phyloP scores from a whole-genome alignment of 2,888 invertebrate species.

The Hecatera dysodea region DNA sequence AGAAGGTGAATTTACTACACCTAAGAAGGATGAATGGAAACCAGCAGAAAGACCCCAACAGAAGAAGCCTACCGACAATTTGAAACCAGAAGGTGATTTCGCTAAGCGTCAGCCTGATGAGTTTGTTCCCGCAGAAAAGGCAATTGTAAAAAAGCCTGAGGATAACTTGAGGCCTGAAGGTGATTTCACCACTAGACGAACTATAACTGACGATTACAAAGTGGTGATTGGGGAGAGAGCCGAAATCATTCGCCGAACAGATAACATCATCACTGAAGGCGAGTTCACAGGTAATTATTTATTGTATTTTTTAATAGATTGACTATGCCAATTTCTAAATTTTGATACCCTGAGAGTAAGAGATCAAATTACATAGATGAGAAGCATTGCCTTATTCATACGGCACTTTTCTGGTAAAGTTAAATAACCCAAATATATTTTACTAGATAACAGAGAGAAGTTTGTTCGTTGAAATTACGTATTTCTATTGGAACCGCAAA shows the following conservation, averaged over 20 bases:
- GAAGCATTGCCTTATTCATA: no score
- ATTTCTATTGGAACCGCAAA: no score
- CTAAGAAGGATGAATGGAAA: constrained; percentile 84
- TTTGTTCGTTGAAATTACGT: no score
- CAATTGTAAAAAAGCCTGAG: constrained; percentile 68
- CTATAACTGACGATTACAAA: constrained; percentile 88
- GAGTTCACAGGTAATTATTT: constrained; percentile 91
- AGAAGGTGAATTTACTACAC: constrained; percentile 90
- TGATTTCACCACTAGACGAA: constrained; percentile 90
- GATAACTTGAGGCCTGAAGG: constrained; percentile 84
- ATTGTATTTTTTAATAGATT: no score
- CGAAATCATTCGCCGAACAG: constrained; percentile 92
- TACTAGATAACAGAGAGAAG: no score
- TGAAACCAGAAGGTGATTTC: constrained; percentile 90
- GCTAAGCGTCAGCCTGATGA: constrained; percentile 79
- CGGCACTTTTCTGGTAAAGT: no score
- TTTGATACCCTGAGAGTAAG: no score
- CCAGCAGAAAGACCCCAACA: constrained; percentile 84
- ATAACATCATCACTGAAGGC: constrained; percentile 92
- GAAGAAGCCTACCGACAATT: constrained; percentile 89
- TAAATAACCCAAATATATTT: no score
- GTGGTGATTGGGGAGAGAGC: constrained; percentile 92
- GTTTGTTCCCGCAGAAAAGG: constrained; percentile 84
- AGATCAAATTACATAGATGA: no score
- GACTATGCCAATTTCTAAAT: no score